Percentiles rank a stretch among this genome's conserved stretches.
Conservation (phyloP, 2,888 invertebrate species). For the Chaetogeoica ovagalla region DNA sequence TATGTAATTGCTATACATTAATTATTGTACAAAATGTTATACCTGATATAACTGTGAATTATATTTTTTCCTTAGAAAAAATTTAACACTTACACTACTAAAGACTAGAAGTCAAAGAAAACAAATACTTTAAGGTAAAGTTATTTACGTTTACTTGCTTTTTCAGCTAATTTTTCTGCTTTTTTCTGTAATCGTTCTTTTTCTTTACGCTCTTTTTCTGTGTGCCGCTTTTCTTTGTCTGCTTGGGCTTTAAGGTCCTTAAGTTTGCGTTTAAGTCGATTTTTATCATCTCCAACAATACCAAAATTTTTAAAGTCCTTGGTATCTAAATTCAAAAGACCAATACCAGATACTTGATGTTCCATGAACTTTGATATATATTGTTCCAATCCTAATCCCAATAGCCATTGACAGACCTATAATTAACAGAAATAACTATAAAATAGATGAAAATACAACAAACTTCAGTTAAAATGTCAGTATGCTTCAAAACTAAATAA, state of each 20-base stretch:
- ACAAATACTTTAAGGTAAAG: slow-evolving; percentile 33
- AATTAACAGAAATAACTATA: slow-evolving; percentile 54
- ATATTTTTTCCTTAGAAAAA: slow-evolving; percentile 34
- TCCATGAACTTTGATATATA: slow-evolving; percentile 86
- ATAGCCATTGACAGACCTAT: slow-evolving; percentile 91
- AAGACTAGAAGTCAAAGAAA: slow-evolving; percentile 48
- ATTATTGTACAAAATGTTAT: slow-evolving; percentile 28
- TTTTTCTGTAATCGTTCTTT: slow-evolving; percentile 84
- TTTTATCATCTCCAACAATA: slow-evolving; percentile 72
- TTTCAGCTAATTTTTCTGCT: slow-evolving; percentile 78
- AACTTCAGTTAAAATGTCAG: background rate
- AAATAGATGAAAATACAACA: background rate
- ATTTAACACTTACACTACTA: slow-evolving; percentile 49
- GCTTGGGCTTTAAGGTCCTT: slow-evolving; percentile 79
- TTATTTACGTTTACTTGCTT: slow-evolving; percentile 70
- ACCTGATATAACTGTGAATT: slow-evolving; percentile 19
- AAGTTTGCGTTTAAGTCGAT: slow-evolving; percentile 79
- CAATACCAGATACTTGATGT: slow-evolving; percentile 84
- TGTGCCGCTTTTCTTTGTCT: slow-evolving; percentile 71
- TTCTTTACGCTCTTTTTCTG: slow-evolving; percentile 82
- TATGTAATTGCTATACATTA: slow-evolving; percentile 30
- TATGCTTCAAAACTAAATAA: too few species aligned
- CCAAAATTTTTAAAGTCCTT: slow-evolving; percentile 79
- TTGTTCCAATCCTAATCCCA: slow-evolving; percentile 77
- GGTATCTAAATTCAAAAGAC: slow-evolving; percentile 84